Conservation (phyloP, 2,797 vertebrate genomes). For the Onychomys torridus region DNA sequence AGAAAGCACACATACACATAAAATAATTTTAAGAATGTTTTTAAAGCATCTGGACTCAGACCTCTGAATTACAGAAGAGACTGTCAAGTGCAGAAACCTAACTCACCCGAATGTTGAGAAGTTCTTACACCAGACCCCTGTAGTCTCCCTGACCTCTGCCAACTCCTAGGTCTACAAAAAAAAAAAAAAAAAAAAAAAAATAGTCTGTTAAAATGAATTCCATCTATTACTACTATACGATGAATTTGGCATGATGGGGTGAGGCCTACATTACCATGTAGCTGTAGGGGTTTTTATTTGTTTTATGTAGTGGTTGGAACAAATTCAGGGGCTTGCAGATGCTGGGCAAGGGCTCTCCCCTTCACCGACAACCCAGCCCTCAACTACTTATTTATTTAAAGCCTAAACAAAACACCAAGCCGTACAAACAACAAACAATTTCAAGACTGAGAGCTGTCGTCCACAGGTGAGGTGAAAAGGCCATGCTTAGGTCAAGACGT, state of each 20-base stretch:
- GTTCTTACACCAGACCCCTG: neutral
- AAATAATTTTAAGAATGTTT: neutral
- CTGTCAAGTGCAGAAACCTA: conserved; percentile 20
- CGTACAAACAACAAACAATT: conserved; percentile 29
- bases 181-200: neutral
- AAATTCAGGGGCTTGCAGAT: neutral
- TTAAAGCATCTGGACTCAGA: conserved; percentile 1
- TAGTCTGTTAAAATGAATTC: conserved; percentile 37
- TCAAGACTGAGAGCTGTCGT: conserved; percentile 38
- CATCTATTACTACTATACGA: conserved; percentile 15
- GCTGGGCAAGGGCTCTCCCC: neutral
- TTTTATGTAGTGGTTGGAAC: neutral
- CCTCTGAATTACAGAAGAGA: conserved; percentile 41
- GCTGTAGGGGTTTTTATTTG: neutral
- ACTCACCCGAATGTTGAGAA: conserved; percentile 44
- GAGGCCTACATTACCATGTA: conserved; percentile 9
- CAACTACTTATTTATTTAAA: conserved; percentile 10
- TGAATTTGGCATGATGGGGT: conserved; percentile 18
- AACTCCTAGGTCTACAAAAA: neutral
- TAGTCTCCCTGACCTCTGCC: neutral
- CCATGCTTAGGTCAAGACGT: neutral
- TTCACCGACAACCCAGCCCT: neutral
- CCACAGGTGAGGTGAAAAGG: neutral
- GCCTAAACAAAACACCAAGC: neutral
- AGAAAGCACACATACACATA: neutral